Percentiles rank a stretch among this genome's conserved stretches.
These are phyloP conservation scores for Pseudomyrmex gracilis DNA, from an alignment of 1,140 invertebrate species.

Conservation along the genomic window DNA sequence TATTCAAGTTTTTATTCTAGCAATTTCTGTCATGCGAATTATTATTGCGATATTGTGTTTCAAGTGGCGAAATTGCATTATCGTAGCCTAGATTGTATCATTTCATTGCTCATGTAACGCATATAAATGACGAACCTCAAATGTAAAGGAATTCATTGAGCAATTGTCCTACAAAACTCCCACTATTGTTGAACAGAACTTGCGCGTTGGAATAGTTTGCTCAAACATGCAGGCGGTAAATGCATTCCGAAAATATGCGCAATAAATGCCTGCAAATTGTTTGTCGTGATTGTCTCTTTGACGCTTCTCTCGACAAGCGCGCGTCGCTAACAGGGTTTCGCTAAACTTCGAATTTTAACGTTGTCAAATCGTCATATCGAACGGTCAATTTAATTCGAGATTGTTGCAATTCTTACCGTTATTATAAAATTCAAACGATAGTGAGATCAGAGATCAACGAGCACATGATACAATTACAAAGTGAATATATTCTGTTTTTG, in stretches of 20 bases:
- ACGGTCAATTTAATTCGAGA: background rate
- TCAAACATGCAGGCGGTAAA: background rate
- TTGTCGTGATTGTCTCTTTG: background rate
- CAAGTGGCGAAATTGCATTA: background rate
- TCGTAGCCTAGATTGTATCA: background rate
- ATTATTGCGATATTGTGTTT: background rate
- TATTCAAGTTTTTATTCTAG: background rate
- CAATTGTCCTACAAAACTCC: slow-evolving; percentile 22
- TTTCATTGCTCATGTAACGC: background rate
- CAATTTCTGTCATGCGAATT: background rate
- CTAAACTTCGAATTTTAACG: background rate
- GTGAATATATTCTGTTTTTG: background rate
- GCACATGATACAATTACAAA: slow-evolving; percentile 32
- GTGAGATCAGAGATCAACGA: background rate
- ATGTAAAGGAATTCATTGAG: slow-evolving; percentile 4
- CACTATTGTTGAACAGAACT: background rate
- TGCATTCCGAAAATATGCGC: background rate
- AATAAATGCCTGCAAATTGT: background rate
- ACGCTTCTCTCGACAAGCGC: background rate
- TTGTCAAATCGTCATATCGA: background rate
- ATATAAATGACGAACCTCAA: slow-evolving; percentile 26
- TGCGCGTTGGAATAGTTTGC: slow-evolving; percentile 25
- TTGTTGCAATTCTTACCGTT: background rate
- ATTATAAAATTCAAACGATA: too few relatives aligned
- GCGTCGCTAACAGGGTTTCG: background rate